A percentile compares a stretch with the other conserved stretches of the same genome.
phyloP scores from a whole-genome alignment of 35 echinoderm and acorn worm genomes.

The Holothuria glaberrima region DNA sequence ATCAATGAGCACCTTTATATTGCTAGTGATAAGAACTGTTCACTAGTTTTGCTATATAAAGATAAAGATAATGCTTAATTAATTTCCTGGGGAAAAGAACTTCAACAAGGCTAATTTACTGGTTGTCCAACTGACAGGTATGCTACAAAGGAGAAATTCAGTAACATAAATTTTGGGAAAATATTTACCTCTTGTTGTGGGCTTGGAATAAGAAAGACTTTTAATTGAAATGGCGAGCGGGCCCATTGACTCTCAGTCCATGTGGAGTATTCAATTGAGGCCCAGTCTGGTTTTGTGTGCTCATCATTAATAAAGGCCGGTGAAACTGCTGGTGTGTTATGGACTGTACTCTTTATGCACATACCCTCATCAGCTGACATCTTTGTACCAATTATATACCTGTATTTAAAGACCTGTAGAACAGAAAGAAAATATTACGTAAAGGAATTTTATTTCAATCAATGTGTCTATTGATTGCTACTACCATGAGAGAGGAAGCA shows the following conservation, averaged over 20 bases:
- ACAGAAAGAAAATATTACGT: no score
- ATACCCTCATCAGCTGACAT: slow-evolving; percentile 33
- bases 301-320: slow-evolving; percentile 80
- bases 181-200: slow-evolving; percentile 82
- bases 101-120: not conserved
- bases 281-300: slow-evolving; percentile 65
- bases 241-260: slow-evolving; percentile 89
- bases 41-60: no score
- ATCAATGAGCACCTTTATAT: no score
- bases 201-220: slow-evolving; percentile 81
- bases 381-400: slow-evolving; percentile 16
- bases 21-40: no score
- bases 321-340: slow-evolving; percentile 65
- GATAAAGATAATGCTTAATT: no score
- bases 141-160: no score
- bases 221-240: slow-evolving; percentile 15
- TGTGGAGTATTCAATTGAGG: slow-evolving; percentile 84
- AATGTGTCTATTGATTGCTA: no score
- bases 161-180: not conserved
- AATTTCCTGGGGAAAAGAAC: no score
- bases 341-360: slow-evolving; percentile 74
- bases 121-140: no score
- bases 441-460: no score
- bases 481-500: no score
- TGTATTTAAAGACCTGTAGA: slow-evolving; percentile 48